Base-by-base conservation (phyloP, 2,113 vertebrate genomes). In the Chionodraco myersi region DNA sequence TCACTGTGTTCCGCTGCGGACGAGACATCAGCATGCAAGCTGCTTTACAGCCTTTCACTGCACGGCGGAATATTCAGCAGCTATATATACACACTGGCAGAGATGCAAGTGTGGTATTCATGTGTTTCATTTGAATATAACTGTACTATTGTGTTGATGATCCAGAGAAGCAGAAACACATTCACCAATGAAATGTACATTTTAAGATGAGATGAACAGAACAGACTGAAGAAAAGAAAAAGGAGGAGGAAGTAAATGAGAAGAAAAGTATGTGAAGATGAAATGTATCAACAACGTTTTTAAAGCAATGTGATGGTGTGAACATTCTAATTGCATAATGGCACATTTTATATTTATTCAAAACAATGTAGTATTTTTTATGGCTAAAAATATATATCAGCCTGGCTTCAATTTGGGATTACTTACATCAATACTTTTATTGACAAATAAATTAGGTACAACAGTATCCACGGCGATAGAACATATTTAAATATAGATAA, bases 1-100 rank as follows among this genome's bases (percentile, higher is more conserved):
- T 71, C 5, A 26, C 56, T 41, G 54, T 9, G 15, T 3, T 56
- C 14, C 10, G 69, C 74, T 61, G 68, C 56, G 77, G 66, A 65
- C n/a, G 2, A 53, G 21, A 53, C 47, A 2, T 8, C 57, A 1
- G 36, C 4, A 21, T 21, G 41, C 21, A 21, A 54, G 21, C 68
- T n/a, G 23, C 41, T 63, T 52, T 65, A 75, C 57, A 69, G 57
- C 51, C 48, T 1, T 49, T 64, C 2, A 62, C 48, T 61, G 49
- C 15, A 9, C 58, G 59, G 7, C 71, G 48, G 8, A 61, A 64
- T 15, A 69, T 34, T 51, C 58, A 47, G 3, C 1, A 5, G 3
- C 56, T n/a, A n/a, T n/a, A n/a, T n/a, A n/a, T n/a, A n/a, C n/a
- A n/a, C n/a, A n/a, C n/a, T 66, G 82, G 77, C 72, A 66, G 1